These are phyloP conservation scores for Stylophora pistillata DNA, from an alignment of 64 coral and sea anemone species.

Conservation along the genomic window DNA sequence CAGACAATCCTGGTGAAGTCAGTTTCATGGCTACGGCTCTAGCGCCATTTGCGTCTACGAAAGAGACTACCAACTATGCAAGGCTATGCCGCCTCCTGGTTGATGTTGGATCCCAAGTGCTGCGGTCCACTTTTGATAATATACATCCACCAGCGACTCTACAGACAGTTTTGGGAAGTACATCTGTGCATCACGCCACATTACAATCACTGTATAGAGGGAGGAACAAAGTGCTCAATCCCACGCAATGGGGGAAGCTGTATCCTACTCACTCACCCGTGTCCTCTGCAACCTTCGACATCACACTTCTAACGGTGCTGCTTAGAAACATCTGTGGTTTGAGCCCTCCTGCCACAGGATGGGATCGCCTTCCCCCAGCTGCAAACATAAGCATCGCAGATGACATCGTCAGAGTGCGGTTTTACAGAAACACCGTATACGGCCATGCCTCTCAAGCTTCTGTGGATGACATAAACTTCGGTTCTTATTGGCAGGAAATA, in stretches of 20 bases:
- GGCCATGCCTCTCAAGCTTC: conserved; percentile 32
- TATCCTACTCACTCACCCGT: no score
- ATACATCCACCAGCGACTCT: conserved; percentile 9
- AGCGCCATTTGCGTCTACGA: no score
- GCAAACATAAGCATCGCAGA: no score
- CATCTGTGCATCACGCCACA: neutral
- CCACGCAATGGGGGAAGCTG: conserved; percentile 39
- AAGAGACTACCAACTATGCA: no score
- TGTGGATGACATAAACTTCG: conserved; percentile 20
- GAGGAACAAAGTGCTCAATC: conserved; percentile 8
- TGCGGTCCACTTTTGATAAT: conserved; percentile 13
- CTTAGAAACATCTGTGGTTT: no score
- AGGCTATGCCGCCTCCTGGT: no score
- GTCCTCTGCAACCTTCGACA: no score
- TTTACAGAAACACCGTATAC: conserved; percentile 30
- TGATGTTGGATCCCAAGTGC: neutral
- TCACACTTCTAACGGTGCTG: no score
- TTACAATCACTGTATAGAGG: neutral
- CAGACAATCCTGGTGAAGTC: neutral
- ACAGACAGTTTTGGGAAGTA: neutral
- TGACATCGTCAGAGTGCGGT: no score
- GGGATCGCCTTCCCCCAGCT: no score
- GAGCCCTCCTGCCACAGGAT: no score
- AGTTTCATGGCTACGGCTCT: no score
- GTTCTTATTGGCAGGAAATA: conserved; percentile 37